Base-by-base conservation (phyloP, 2,113 vertebrate genomes). In the Vireo altiloquus region DNA sequence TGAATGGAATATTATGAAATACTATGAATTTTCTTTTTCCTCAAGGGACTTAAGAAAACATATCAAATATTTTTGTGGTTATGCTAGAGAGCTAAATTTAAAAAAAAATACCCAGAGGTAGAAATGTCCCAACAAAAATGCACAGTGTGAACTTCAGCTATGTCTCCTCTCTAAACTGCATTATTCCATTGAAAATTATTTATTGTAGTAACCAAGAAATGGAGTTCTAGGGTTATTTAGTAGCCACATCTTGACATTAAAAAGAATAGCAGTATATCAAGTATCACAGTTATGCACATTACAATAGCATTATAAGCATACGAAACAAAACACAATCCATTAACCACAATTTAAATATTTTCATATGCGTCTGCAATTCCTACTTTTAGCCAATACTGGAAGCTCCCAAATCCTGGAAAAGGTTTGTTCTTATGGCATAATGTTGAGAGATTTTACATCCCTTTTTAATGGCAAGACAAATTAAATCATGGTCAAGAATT, bases 231-330 rank as follows among this genome's bases (percentile, higher is more conserved):
- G n/a, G 47, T 92, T 93, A 71, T 78, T 91, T 75, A 84, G 44
- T 47, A 94, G 84, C 69, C 91, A 83, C 89, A 95, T 92, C 50
- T 94, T 92, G 91, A 85, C 92, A 89, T 95, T 95, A 87, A 92
- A 72, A 80, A 90, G 91, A 95, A 96, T 78, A 96, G 78, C 53
- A 92, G 27, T 57, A 49, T 94, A 94, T 94, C 78, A 89, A 87
- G 44, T 95, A 92, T 87, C 92, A 95, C 40, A 82, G 46, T 93
- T 93, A 91, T 52, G 53, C 64, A 76, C 60, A 88, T 40, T 76
- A 76, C 59, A 91, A 76, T 14, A 86, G 82, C 75, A 90, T 83
- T 76, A 78, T 68, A 85, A 78, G 60, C 5, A 10, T 53, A 86
- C 42, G 93, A 92, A 95, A 88, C 44, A 96, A 94, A 93, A 88